Evolutionary conservation across 2,113 vertebrate species (phyloP), one percentile per base, ranked within the genome.

Genomic region (Polyodon spathula): DNA sequence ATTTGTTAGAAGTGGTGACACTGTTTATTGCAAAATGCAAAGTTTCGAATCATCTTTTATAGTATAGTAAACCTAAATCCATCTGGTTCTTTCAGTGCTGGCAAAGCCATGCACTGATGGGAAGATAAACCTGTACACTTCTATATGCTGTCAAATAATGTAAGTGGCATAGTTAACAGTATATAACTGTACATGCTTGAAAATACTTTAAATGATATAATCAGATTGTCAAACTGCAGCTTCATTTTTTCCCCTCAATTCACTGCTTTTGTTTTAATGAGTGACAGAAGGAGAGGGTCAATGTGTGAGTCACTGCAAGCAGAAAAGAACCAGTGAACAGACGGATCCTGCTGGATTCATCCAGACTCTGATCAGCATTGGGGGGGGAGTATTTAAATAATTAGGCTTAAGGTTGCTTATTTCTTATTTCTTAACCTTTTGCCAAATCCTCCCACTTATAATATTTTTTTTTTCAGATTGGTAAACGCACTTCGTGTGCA

Each of bases 391-490:
- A 85, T 88, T 83, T 80, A 80, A 82, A 85, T 90, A 81, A 89
- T 87, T 84, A 85, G 81, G 81, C 81, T 85, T 73, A 78, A 83
- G 77, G 82, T 80, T 71, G 73, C n/a, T n/a, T n/a, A n/a, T n/a
- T n/a, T n/a, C n/a, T n/a, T n/a, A n/a, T n/a, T n/a, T n/a, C 69
- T 80, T 86, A 86, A 88, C 83, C 87, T 80, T 71, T 75, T 81
- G 85, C 82, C 88, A 84, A 84, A 87, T 83, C 75, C 85, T 84
- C 87, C 84, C 74, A 86, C 86, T 86, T 87, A n/a, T n/a, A n/a
- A n/a, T n/a, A 81, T 81, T 54, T 58, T 65, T 66, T 58, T 59
- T 40, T 66, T 88, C 83, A 85, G 85, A 86, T 84, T 83, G 84
- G 81, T 81, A n/a, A n/a, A n/a, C n/a, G 81, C 84, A 85, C 74